Conservation (phyloP, 1,140 invertebrate genomes). For the Pinna nobilis region DNA sequence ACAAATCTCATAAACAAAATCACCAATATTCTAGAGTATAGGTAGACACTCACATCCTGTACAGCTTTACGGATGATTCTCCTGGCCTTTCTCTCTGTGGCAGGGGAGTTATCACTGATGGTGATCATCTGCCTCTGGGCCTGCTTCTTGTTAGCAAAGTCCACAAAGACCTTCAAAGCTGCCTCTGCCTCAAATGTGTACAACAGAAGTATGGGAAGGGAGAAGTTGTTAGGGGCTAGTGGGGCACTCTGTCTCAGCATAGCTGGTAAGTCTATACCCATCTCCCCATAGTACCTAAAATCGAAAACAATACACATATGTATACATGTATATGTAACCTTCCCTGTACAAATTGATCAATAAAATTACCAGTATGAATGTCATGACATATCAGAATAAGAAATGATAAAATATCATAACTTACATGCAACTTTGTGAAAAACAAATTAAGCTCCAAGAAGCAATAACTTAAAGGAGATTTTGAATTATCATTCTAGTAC, state of each 20-base stretch:
- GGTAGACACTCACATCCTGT: conserved; percentile 65
- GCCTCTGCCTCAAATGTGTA: conserved; percentile 64
- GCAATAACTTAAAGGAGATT: too few species aligned
- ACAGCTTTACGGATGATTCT: conserved; percentile 68
- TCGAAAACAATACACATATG: neutral
- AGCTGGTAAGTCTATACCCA: conserved; percentile 60
- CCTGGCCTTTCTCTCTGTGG: conserved; percentile 62
- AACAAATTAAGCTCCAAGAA: too few species aligned
- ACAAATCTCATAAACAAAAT: too few species aligned
- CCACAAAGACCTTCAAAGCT: conserved; percentile 64
- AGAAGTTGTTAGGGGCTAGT: conserved; percentile 4
- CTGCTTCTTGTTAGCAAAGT: conserved; percentile 68
- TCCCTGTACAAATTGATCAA: neutral
- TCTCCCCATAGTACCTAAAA: conserved; percentile 63
- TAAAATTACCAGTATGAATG: neutral
- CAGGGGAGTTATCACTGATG: conserved; percentile 62
- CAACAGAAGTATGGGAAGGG: conserved; percentile 68
- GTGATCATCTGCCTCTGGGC: conserved; percentile 53
- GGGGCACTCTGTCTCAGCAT: conserved; percentile 65
- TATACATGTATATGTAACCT: neutral
- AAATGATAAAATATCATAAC: too few species aligned
- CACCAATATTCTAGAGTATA: too few species aligned
- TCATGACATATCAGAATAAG: neutral
- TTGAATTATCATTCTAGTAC: too few species aligned
- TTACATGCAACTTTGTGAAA: too few species aligned